Percentiles rank a stretch among this genome's conserved stretches.
Conservation (phyloP, 92 coral and sea anemone species). For the Porites rus region DNA sequence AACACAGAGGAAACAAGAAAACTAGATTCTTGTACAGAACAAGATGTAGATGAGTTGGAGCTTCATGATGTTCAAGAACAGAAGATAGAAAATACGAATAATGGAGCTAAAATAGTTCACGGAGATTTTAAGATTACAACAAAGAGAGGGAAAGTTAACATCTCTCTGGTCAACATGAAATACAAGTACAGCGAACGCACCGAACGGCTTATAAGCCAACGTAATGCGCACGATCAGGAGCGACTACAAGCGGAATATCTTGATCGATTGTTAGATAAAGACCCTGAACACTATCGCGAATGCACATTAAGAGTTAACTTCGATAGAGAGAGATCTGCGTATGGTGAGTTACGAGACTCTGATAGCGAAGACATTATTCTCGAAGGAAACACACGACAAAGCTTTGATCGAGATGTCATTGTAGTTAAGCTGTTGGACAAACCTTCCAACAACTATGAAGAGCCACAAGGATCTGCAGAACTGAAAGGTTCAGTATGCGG, state of each 20-base stretch:
- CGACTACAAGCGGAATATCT: constrained; percentile 33
- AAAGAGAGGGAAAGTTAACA: constrained; percentile 7
- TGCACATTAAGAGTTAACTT: constrained; percentile 36
- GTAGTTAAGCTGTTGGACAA: constrained; percentile 49
- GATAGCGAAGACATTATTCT: constrained; percentile 60
- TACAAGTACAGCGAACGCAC: constrained; percentile 27
- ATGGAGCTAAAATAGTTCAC: constrained; percentile 7
- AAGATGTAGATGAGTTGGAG: not conserved
- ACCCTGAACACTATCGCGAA: constrained; percentile 44
- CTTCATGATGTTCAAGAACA: not conserved
- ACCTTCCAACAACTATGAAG: not conserved
- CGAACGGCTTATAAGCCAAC: constrained; percentile 13
- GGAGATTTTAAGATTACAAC: constrained; percentile 29
- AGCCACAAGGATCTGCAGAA: not conserved
- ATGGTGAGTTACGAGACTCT: constrained; percentile 59
- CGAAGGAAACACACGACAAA: constrained; percentile 46
- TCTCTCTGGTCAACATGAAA: not conserved
- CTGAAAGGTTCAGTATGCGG: constrained; percentile 28
- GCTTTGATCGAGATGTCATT: constrained; percentile 59
- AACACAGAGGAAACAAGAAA: not conserved
- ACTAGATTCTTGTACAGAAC: not conserved
- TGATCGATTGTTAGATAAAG: constrained; percentile 4
- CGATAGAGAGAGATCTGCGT: constrained; percentile 28
- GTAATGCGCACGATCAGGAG: constrained; percentile 28
- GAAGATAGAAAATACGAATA: not conserved